Evolutionary conservation across 2,888 invertebrate species (phyloP).

Genomic region (Dioctria linearis): DNA sequence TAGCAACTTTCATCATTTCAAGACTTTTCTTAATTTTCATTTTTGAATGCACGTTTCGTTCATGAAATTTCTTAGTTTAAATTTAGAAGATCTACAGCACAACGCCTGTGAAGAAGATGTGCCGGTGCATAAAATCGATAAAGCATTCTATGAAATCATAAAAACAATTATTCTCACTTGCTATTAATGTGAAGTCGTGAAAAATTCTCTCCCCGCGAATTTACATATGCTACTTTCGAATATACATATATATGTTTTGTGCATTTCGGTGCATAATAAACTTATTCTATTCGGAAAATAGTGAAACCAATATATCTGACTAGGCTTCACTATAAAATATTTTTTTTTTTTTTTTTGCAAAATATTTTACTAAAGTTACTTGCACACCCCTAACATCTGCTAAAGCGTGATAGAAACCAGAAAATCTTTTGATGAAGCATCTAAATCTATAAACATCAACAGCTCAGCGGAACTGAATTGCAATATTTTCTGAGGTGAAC

Average conservation of each 20-base stretch:
- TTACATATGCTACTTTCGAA: too few species aligned
- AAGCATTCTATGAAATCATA: not conserved
- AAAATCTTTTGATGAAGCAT: slow-evolving; percentile 47
- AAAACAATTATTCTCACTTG: not conserved
- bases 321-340: too few species aligned
- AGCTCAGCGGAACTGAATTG: not conserved
- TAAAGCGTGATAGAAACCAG: slow-evolving; percentile 43
- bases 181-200: not conserved
- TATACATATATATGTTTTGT: not conserved
- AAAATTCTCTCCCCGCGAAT: too few species aligned
- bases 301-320: slow-evolving; percentile 8
- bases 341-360: not conserved
- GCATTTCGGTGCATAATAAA: not conserved
- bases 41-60: too few species aligned
- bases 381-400: slow-evolving; percentile 34
- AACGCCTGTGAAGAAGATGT: not conserved
- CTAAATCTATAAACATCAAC: slow-evolving; percentile 21
- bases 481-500: slow-evolving; percentile 27
- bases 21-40: not conserved
- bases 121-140: not conserved
- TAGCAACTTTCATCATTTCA: too few species aligned
- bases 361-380: slow-evolving; percentile 27
- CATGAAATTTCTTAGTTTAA: not conserved
- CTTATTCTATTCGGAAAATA: slow-evolving; percentile 33
- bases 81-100: not conserved